Evolutionary conservation across 2,888 invertebrate genomes (phyloP).

Genomic region (Lymantria monacha): DNA sequence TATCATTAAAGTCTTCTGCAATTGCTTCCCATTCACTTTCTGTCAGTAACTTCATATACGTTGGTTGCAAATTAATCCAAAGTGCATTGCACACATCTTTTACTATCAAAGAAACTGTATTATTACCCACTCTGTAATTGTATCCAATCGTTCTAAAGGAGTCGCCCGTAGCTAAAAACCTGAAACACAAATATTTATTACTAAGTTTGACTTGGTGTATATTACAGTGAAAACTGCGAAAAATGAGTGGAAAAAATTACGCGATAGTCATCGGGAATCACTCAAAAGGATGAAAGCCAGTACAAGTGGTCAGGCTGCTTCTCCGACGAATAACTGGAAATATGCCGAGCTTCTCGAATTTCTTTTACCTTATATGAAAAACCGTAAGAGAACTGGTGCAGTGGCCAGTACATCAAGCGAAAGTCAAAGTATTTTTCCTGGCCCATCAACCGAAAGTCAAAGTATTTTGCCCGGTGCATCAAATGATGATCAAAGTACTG

Average conservation of each 20-base stretch:
- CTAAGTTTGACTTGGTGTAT: conserved; percentile 3
- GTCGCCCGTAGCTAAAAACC: conserved; percentile 25
- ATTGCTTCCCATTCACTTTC: conserved; percentile 21
- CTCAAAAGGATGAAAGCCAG: conserved; percentile 23
- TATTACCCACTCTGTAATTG: conserved; percentile 18
- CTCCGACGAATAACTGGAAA: conserved; percentile 22
- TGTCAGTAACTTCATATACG: conserved; percentile 15
- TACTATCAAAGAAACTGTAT: conserved; percentile 20
- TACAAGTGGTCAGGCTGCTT: conserved; percentile 20
- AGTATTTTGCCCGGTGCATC: conserved; percentile 12
- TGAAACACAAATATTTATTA: conserved; percentile 12
- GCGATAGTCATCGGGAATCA: conserved; percentile 23
- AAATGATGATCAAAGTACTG: conserved; percentile 20
- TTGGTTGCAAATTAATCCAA: conserved; percentile 24
- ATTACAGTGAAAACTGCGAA: conserved; percentile 25
- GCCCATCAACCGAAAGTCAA: background rate
- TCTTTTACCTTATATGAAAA: conserved; percentile 22
- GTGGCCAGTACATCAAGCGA: conserved; percentile 6
- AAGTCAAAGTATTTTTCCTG: conserved; percentile 3
- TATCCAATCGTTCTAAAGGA: conserved; percentile 21
- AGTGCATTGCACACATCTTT: conserved; percentile 18
- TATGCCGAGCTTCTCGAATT: conserved; percentile 23
- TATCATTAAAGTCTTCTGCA: conserved; percentile 22
- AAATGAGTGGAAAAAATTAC: conserved; percentile 21
- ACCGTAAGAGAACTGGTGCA: conserved; percentile 18